Base-by-base conservation (phyloP, 1,140 invertebrate species). In the Stratiolaelaps scimitus region DNA sequence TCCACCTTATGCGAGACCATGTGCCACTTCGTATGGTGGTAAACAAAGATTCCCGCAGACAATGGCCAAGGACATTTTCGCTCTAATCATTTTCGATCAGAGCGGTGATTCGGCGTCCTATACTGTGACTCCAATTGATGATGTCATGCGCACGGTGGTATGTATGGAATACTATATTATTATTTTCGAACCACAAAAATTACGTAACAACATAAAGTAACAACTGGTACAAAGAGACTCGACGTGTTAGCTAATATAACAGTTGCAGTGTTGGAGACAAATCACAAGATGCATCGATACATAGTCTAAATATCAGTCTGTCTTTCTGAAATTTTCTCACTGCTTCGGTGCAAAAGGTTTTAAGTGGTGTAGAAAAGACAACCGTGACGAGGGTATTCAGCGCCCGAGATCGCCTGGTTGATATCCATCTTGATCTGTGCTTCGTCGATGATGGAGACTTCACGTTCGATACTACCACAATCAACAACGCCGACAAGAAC, bases 81-180 rank as follows among this genome's bases (percentile, higher is more conserved):
- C 10, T 60, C 20, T 60, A 34, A 34, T 60, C 10, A 15, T 29
- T 26, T 60, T 60, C 53, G 53, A 60, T 34, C n/a, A 26, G 1
- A 26, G 2, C 1, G 53, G 53, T 20, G 13, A 23, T 23, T n/a
- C 23, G 17, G 15, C 26, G 17, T 60, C 26, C 23, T 60, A 60
- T 26, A 60, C 26, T 34, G 53, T 60, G 15, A 60, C 23, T 26
- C 53, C 53, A 19, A 26, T 29, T 34, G 53, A 60, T 17, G 53
- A 60, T 23, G 34, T 60, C 17, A 60, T 60, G 53, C 15, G 53
- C 17, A 60, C 53, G 26, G 53, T 60, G 53, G 53, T 60, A 60
- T 1, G 53, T 34, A 17, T 19, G 10, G 10, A 40, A 10, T 10
- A 40, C 34, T 40, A 4, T 10, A 40, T 10, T 40, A 10, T 40